phyloP scores from a whole-genome alignment of 1,140 invertebrate genomes.

The Pararge aegeria region DNA sequence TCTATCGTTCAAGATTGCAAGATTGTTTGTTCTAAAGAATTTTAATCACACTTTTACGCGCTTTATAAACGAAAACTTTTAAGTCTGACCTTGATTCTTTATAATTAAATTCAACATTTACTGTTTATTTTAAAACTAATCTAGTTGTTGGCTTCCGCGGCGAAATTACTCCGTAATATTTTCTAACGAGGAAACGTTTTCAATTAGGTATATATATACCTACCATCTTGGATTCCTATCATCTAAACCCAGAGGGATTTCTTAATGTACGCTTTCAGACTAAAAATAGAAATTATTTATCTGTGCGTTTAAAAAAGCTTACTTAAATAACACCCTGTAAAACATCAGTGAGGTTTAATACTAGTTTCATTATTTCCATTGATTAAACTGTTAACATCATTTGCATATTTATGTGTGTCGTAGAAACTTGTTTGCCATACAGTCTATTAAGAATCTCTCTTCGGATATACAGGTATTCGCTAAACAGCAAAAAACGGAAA shows the following conservation, averaged over 20 bases:
- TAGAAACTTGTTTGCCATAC: constrained; percentile 19
- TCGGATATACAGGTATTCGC: constrained; percentile 13
- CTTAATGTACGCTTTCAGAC: no score
- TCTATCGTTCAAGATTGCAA: constrained; percentile 10
- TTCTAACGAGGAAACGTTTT: no score
- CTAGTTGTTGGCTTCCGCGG: no score
- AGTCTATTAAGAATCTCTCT: constrained; percentile 23
- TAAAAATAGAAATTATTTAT: no score
- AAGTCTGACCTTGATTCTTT: neutral
- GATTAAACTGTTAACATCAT: constrained; percentile 1
- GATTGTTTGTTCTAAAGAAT: constrained; percentile 7
- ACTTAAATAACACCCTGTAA: no score
- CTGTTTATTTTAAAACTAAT: no score
- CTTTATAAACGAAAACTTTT: neutral
- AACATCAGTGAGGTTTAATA: neutral
- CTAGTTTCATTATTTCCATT: neutral
- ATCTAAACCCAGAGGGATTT: no score
- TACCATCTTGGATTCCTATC: no score
- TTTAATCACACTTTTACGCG: constrained; percentile 14
- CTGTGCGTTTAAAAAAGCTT: no score
- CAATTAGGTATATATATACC: no score
- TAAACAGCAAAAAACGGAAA: constrained; percentile 15
- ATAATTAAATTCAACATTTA: neutral
- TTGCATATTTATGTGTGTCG: constrained; percentile 3
- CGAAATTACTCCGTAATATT: no score